Percentiles rank a stretch among this genome's conserved stretches.
Evolutionary conservation across 2,888 invertebrate species (phyloP).

Genomic region (Drosophila robusta): DNA sequence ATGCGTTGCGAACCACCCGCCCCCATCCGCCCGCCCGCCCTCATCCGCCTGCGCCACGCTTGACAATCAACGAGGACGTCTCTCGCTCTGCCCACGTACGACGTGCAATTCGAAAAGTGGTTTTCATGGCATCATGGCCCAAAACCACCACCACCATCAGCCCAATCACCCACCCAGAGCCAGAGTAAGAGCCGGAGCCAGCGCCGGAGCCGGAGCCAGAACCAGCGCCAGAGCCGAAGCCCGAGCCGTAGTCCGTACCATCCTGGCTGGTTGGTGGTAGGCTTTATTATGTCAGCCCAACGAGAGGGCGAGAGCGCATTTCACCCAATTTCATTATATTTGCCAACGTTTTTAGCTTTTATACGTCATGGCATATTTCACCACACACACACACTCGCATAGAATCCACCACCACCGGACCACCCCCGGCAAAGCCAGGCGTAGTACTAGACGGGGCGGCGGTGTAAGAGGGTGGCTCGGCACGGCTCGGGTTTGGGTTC

Average conservation of each 20-base stretch:
- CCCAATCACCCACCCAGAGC: slow-evolving; percentile 30
- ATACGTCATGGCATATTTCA: slow-evolving; percentile 82
- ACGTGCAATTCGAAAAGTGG: slow-evolving; percentile 81
- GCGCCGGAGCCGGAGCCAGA: slow-evolving; percentile 17
- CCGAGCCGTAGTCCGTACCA: slow-evolving; percentile 30
- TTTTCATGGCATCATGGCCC: slow-evolving; percentile 69
- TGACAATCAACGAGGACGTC: slow-evolving; percentile 63
- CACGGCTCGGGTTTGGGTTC: slow-evolving; percentile 30
- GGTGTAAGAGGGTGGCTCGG: slow-evolving; percentile 8
- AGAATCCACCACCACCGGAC: slow-evolving; percentile 35
- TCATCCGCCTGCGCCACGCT: slow-evolving; percentile 31
- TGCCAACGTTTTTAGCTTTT: slow-evolving; percentile 82
- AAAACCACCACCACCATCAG: slow-evolving; percentile 52
- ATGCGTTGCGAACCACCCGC: slow-evolving; percentile 25
- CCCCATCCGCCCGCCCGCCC: neutral
- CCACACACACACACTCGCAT: slow-evolving; percentile 61
- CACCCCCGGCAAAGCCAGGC: neutral
- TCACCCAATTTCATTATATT: slow-evolving; percentile 83
- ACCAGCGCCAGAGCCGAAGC: slow-evolving; percentile 21
- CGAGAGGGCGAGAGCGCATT: slow-evolving; percentile 57
- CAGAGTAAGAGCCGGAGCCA: slow-evolving; percentile 15
- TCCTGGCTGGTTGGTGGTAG: slow-evolving; percentile 63
- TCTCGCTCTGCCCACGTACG: slow-evolving; percentile 62
- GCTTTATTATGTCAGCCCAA: slow-evolving; percentile 80
- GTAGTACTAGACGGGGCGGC: slow-evolving; percentile 2